phyloP scores from a whole-genome alignment of 2,888 invertebrate genomes.

The Bombylius major region DNA sequence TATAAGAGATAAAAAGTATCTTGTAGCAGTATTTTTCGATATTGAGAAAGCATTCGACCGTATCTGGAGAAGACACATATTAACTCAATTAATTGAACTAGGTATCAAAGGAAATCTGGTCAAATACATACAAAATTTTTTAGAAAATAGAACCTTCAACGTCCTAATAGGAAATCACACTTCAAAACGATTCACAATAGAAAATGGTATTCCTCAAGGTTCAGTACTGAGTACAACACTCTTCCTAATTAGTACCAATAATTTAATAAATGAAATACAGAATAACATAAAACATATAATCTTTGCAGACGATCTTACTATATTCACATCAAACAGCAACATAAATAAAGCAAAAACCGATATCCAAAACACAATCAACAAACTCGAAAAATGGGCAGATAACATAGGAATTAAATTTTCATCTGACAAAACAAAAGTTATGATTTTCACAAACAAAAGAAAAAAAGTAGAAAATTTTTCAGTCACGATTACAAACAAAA shows the following conservation, averaged over 20 bases:
- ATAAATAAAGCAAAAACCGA: too few relatives aligned
- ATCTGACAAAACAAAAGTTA: background rate
- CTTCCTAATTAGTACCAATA: background rate
- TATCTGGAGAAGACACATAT: background rate
- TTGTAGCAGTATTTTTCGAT: background rate
- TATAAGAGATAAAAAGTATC: background rate
- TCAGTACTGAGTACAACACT: background rate
- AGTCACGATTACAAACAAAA: too few relatives aligned
- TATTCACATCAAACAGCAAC: background rate
- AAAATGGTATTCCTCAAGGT: constrained; percentile 1
- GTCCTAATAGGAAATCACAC: background rate
- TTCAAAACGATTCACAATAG: background rate
- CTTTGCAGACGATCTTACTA: background rate
- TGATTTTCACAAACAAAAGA: background rate
- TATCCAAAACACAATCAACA: background rate
- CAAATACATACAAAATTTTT: background rate
- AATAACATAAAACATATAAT: background rate
- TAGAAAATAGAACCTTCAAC: background rate
- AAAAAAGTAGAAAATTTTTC: too few relatives aligned
- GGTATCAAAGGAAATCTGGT: background rate
- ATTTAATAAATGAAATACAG: too few relatives aligned
- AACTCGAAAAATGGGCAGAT: background rate
- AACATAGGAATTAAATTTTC: background rate
- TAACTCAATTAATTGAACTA: background rate
- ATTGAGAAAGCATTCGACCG: constrained; percentile 1